A percentile compares a stretch with the other conserved stretches of the same genome.
These are phyloP conservation scores for Brachionichthys hirsutus DNA, from an alignment of 2,113 vertebrate genomes.

Conservation along the genomic window DNA sequence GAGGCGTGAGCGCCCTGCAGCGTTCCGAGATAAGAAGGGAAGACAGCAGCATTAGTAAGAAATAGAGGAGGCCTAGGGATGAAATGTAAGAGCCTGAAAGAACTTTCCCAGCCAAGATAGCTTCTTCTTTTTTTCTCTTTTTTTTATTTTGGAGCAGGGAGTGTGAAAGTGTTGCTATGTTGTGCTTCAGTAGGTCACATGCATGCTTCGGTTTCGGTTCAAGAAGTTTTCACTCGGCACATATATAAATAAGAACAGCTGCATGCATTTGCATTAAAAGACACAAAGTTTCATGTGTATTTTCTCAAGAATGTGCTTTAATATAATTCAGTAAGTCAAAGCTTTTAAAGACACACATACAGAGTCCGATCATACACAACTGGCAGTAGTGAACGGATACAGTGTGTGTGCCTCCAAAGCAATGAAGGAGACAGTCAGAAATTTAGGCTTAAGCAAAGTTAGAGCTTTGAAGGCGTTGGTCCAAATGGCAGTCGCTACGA, in stretches of 20 bases:
- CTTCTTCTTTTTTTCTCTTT: too few relatives aligned
- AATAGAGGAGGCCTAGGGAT: constrained; percentile 14
- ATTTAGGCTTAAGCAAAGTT: constrained; percentile 4
- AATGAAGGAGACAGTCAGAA: constrained; percentile 5
- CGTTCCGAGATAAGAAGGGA: constrained; percentile 42
- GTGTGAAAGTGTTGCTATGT: neutral
- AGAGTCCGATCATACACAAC: neutral
- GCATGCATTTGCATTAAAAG: neutral
- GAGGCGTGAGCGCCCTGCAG: constrained; percentile 16
- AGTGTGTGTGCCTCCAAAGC: too few relatives aligned
- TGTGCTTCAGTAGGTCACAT: constrained; percentile 1
- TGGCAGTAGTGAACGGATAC: neutral
- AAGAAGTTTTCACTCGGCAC: neutral
- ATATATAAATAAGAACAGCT: neutral
- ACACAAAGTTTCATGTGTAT: constrained; percentile 21
- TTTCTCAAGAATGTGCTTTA: constrained; percentile 12
- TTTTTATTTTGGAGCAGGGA: too few relatives aligned
- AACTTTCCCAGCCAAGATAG: constrained; percentile 4
- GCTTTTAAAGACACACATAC: constrained; percentile 21
- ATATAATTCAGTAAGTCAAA: constrained; percentile 4
- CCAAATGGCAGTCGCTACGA: neutral
- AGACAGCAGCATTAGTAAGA: constrained; percentile 39
- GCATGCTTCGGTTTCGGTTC: neutral
- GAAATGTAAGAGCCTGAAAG: constrained; percentile 15
- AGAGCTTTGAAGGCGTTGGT: constrained; percentile 13